Conservation (phyloP, 2,797 vertebrate genomes). For the Gymnocypris eckloni region DNA sequence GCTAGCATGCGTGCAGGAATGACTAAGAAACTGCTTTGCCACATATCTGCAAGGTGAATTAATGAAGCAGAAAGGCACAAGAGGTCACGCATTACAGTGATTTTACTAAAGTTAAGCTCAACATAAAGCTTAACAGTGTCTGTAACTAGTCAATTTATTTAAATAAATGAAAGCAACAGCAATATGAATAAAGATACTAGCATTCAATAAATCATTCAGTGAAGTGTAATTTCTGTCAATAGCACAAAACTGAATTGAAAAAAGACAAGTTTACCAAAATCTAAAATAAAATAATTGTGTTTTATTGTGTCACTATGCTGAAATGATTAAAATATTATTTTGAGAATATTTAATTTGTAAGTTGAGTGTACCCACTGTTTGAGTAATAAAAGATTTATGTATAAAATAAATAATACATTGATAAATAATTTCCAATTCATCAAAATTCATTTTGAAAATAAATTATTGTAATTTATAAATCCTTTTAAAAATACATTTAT, state of each 20-base stretch:
- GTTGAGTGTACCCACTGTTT: background rate
- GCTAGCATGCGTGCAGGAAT: slow-evolving; percentile 10
- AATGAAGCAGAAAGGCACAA: background rate
- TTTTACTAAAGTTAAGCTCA: background rate
- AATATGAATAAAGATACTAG: background rate
- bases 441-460: background rate
- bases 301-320: background rate
- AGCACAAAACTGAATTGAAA: background rate
- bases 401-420: background rate
- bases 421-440: no score
- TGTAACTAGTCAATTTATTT: background rate
- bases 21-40: slow-evolving; percentile 27
- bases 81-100: background rate
- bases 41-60: slow-evolving; percentile 6
- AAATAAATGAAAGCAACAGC: background rate
- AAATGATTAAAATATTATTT: background rate
- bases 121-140: background rate
- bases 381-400: background rate
- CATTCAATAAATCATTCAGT: background rate
- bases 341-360: background rate
- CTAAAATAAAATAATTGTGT: background rate
- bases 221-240: background rate
- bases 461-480: background rate
- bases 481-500: background rate
- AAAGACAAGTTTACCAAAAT: background rate